These are phyloP conservation scores for Leptinotarsa undecemlineata DNA, from an alignment of 1,140 invertebrate genomes.

Conservation along the genomic window DNA sequence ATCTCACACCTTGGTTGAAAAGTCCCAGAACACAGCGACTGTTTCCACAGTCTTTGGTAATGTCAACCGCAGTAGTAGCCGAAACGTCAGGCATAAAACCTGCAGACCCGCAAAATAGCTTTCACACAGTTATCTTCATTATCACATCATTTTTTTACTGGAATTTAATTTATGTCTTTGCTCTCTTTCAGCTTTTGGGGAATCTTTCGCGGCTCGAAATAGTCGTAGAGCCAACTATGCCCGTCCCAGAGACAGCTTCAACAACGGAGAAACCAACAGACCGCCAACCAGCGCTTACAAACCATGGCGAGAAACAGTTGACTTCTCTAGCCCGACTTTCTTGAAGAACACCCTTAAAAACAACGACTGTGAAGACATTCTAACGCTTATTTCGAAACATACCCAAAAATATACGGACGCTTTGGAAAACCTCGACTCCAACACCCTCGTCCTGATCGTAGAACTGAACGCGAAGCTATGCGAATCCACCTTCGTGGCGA, in stretches of 20 bases:
- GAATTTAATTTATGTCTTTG: too few relatives aligned
- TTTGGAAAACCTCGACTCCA: not conserved
- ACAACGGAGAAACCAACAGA: not conserved
- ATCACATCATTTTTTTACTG: too few relatives aligned
- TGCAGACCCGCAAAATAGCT: too few relatives aligned
- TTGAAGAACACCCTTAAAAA: not conserved
- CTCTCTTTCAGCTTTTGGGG: too few relatives aligned
- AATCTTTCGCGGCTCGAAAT: too few relatives aligned
- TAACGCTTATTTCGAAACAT: not conserved
- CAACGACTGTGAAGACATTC: conserved; percentile 1
- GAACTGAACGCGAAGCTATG: conserved; percentile 4
- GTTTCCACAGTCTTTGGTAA: too few relatives aligned
- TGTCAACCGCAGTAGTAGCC: too few relatives aligned
- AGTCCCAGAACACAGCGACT: too few relatives aligned
- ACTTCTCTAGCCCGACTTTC: not conserved
- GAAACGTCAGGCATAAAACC: too few relatives aligned
- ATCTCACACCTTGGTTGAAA: too few relatives aligned
- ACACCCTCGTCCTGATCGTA: not conserved
- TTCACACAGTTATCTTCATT: too few relatives aligned
- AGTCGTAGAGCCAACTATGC: not conserved
- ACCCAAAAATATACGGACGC: not conserved
- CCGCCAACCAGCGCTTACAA: not conserved
- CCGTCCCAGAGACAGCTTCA: not conserved
- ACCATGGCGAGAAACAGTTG: not conserved
- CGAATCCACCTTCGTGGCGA: not conserved